A percentile compares a stretch with the other conserved stretches of the same genome.
These are phyloP conservation scores for Drosophila quasianomalipes DNA, from an alignment of 2,888 invertebrate genomes.

Conservation along the genomic window DNA sequence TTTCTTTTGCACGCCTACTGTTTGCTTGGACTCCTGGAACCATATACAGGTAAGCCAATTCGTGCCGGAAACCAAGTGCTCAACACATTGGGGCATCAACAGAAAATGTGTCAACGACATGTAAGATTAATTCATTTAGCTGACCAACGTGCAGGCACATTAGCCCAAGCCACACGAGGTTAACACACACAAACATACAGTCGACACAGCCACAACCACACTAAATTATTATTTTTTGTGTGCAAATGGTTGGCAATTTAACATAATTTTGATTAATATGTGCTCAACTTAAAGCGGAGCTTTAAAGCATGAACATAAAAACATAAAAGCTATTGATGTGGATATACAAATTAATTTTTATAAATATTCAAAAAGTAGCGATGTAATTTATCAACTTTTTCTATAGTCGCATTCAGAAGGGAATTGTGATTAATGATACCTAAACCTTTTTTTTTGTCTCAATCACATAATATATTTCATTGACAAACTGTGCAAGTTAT, in stretches of 20 bases:
- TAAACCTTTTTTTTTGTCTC: neutral
- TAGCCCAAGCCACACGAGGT: conserved; percentile 16
- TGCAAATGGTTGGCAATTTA: neutral
- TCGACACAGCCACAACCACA: neutral
- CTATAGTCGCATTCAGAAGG: neutral
- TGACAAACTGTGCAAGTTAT: conserved; percentile 3
- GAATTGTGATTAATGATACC: conserved; percentile 15
- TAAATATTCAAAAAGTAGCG: neutral
- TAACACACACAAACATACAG: neutral
- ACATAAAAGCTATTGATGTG: neutral
- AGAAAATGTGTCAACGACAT: conserved; percentile 83
- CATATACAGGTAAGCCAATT: conserved; percentile 78
- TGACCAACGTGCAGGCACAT: conserved; percentile 32
- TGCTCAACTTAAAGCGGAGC: neutral
- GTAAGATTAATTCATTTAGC: conserved; percentile 80
- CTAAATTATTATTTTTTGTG: neutral
- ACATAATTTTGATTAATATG: neutral
- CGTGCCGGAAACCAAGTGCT: conserved; percentile 63
- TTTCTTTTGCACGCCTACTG: conserved; percentile 39
- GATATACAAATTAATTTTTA: neutral
- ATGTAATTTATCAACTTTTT: conserved; percentile 10
- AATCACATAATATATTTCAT: conserved; percentile 2
- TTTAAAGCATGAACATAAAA: neutral
- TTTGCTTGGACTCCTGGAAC: conserved; percentile 33
- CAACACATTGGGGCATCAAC: conserved; percentile 57